phyloP scores from a whole-genome alignment of 2,113 vertebrate species.

The Alouatta palliata region DNA sequence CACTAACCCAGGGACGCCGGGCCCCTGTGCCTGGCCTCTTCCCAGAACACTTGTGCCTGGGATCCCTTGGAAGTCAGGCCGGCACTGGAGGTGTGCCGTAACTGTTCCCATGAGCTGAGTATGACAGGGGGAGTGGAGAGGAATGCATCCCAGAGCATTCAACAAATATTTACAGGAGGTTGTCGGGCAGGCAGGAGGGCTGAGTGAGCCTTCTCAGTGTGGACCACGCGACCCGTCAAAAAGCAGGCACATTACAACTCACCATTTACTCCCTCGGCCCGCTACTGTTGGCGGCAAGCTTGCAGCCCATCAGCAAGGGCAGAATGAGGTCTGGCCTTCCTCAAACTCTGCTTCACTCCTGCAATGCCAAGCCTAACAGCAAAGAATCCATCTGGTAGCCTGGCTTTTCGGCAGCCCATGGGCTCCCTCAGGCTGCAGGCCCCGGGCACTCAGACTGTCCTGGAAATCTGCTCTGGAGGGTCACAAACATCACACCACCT shows the following conservation, averaged over 20 bases:
- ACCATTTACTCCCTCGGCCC: neutral
- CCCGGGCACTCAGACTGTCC: neutral
- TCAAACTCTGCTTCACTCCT: neutral
- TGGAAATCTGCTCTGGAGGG: neutral
- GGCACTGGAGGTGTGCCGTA: neutral
- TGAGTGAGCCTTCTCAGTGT: neutral
- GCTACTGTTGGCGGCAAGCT: neutral
- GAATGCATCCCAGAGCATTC: neutral
- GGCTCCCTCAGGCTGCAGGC: neutral
- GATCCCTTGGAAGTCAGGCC: neutral
- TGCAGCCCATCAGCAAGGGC: neutral
- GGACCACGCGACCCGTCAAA: neutral
- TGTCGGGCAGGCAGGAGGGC: neutral
- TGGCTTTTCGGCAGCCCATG: accelerated
- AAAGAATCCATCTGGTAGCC: neutral
- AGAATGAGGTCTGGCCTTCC: neutral
- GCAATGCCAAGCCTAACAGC: neutral
- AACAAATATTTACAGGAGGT: neutral
- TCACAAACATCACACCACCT: neutral
- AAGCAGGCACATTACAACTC: neutral
- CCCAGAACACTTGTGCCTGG: neutral
- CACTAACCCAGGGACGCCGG: neutral
- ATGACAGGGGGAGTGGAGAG: neutral
- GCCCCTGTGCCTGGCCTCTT: neutral
- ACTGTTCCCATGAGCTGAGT: neutral